Base-by-base conservation (phyloP, 2,797 vertebrate genomes). In the Capromys pilorides region DNA sequence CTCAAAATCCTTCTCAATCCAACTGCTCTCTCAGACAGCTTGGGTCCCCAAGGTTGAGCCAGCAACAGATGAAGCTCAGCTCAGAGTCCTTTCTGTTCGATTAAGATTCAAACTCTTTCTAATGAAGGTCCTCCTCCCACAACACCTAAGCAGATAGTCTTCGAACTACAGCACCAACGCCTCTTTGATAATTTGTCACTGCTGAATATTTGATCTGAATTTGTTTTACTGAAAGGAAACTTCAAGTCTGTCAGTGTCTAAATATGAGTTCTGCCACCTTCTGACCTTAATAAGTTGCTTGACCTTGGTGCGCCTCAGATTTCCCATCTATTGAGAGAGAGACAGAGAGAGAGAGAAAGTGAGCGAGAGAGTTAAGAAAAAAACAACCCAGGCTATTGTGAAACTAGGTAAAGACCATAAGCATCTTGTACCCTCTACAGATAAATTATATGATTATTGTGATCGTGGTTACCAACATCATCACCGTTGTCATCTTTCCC, bases 391-490 rank as follows among this genome's bases (percentile, higher is more conserved):
- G 49, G 33, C 69, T 73, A 14, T 57, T 12, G 39, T 1, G 33
- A 84, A 61, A 24, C 33, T 10, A 7, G 73, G 79, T 77, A 73
- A 69, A 11, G 36, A n/a, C 10, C 0, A 4, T 13, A 36, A 78
- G 73, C 87, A 13, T 67, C 67, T 33, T 66, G 80, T 92, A 6
- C 85, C 84, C 91, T 93, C 75, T 71, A 33, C 49, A 61, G 89
- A 73, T 71, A 75, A 96, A 97, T 85, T 51, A 87, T 39, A 49
- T 21, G 86, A 91, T 91, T 62, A 73, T 14, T 2, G 36, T 28
- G 67, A 57, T 28, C 8, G 0, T 69, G 57, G 45, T 84, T 83
- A 39, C 26, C 86, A 24, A 11, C 54, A 3, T 88, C 84, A 73
- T 51, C 62, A 16, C 11, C 18, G 39, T 51, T 66, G 8, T 10